Base-by-base conservation (phyloP, 2,888 invertebrate genomes). In the Netelia fuscicornis region DNA sequence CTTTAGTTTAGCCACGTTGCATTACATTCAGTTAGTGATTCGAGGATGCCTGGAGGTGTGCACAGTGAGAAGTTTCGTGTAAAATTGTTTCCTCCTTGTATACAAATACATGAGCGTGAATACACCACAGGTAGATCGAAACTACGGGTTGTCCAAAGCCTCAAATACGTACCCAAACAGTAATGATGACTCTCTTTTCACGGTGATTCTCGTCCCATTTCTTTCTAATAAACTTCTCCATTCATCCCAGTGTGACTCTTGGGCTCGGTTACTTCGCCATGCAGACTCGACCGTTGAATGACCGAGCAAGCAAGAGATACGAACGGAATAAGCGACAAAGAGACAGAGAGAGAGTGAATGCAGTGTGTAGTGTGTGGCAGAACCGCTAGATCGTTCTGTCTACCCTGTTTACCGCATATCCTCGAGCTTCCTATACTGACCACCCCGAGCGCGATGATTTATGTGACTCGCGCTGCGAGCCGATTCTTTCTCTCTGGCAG, bases 391-490 rank as follows among this genome's bases (percentile, higher is more conserved):
- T 58, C 60, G 62, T 23, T 71, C 74, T 72, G 67, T 80, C 13
- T 62, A 56, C 58, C 9, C 80, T 80, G 82, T 71, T 80, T 74
- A 79, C 76, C 80, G 71, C 71, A 60, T 77, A 75, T 65, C 44
- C 72, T 81, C 62, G 74, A 82, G 83, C 86, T 83, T 62, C 77
- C 87, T 72, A 80, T 68, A 64, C 88, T 89, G 92, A 89, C 92
- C 87, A 93, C 92, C 92, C 92, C 87, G 90, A 86, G 89, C 81
- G 90, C 52, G 87, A 88, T 92, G 91, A 92, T 92, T 92, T 92
- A 92, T 91, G 90, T 88, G 74, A 86, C 84, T 75, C 74, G 81
- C 71, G 64, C 62, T 56, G 83, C 72, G 67, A 71, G 83, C 80
- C 84, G 82, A 86, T 87, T 87, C 86, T 84, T 84, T 74, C 76